These are phyloP conservation scores for Rhinopomastus cyanomelas DNA, from an alignment of 2,113 vertebrate species.

Conservation along the genomic window DNA sequence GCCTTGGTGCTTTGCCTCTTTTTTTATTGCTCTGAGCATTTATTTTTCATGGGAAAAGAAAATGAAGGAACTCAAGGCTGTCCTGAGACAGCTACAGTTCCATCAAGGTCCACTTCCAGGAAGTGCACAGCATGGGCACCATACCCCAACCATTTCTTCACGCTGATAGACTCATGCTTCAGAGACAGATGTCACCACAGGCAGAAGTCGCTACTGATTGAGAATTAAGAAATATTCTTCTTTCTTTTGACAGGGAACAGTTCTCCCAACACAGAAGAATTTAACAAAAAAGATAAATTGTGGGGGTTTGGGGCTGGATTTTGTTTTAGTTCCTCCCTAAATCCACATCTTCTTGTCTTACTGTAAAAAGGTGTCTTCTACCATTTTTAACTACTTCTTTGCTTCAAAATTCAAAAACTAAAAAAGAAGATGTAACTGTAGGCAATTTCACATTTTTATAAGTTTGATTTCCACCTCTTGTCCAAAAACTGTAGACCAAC, in stretches of 20 bases:
- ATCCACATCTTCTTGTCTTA: neutral
- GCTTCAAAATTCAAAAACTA: neutral
- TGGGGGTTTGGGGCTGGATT: neutral
- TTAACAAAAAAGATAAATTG: neutral
- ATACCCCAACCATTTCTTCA: neutral
- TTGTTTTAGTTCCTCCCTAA: neutral
- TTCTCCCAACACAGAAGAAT: neutral
- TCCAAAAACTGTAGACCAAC: neutral
- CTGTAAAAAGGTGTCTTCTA: neutral
- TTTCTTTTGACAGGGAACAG: fast-evolving
- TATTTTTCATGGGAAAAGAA: neutral
- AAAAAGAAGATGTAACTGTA: fast-evolving
- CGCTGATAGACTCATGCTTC: neutral
- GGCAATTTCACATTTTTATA: neutral
- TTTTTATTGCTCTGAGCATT: neutral
- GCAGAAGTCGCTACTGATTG: neutral
- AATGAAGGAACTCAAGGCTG: neutral
- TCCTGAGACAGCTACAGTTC: neutral
- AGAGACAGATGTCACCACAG: neutral
- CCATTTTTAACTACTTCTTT: neutral
- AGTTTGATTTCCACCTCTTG: fast-evolving
- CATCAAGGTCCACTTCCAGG: neutral
- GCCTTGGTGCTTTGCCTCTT: neutral
- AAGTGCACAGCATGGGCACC: neutral
- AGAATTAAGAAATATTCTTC: neutral